These are phyloP conservation scores for Agrilus cyanescens DNA, from an alignment of 2,888 invertebrate genomes.

Conservation along the genomic window DNA sequence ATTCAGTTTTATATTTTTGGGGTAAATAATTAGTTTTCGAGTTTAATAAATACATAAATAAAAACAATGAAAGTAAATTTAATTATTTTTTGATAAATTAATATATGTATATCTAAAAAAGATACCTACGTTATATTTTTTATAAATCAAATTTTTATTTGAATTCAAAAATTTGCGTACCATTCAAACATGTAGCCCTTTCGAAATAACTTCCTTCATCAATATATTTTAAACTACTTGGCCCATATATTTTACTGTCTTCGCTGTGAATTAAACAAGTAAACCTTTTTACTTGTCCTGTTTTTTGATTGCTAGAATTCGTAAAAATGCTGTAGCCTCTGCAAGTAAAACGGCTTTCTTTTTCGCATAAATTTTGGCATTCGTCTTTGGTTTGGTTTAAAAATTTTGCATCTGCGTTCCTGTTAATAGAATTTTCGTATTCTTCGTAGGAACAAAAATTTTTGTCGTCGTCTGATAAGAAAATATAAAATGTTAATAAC, in stretches of 20 bases:
- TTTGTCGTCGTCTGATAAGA: constrained; percentile 34
- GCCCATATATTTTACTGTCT: constrained; percentile 68
- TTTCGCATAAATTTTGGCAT: constrained; percentile 48
- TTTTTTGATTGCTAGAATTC: constrained; percentile 16
- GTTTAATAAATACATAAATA: constrained; percentile 4
- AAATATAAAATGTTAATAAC: too few species aligned
- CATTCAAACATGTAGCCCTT: constrained; percentile 70
- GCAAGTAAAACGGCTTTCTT: constrained; percentile 54
- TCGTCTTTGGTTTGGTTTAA: constrained; percentile 41
- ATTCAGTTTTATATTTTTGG: too few species aligned
- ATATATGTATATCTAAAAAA: too few species aligned
- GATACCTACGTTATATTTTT: too few species aligned
- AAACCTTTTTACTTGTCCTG: constrained; percentile 17
- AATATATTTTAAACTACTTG: constrained; percentile 49
- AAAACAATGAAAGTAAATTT: background rate
- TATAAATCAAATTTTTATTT: too few species aligned
- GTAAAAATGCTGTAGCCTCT: constrained; percentile 50
- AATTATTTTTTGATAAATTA: too few species aligned
- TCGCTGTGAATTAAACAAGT: constrained; percentile 66
- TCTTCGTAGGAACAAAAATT: constrained; percentile 68
- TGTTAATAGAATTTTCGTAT: constrained; percentile 55
- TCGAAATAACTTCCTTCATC: constrained; percentile 61
- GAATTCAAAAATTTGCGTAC: constrained; percentile 38
- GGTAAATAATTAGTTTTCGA: too few species aligned
- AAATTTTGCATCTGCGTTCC: constrained; percentile 46